Conservation (phyloP, 2,113 vertebrate genomes). For the Gallinago media region DNA sequence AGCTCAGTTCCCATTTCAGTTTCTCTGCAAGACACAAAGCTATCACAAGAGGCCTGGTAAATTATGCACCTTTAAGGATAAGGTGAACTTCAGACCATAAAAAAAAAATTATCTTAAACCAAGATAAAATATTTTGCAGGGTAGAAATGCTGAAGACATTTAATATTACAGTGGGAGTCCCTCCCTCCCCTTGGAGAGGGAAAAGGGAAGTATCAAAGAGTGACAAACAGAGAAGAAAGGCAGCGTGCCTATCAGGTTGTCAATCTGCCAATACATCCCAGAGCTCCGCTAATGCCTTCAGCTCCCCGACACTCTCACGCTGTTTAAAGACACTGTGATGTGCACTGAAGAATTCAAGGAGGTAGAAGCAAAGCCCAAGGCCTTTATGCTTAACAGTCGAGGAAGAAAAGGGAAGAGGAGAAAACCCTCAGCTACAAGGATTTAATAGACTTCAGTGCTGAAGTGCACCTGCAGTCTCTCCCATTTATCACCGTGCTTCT, state of each 20-base stretch:
- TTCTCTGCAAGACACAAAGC: background rate
- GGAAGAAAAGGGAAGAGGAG: constrained; percentile 31
- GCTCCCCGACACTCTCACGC: background rate
- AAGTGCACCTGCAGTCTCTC: constrained; percentile 7
- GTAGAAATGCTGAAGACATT: constrained; percentile 8
- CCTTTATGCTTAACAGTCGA: constrained; percentile 21
- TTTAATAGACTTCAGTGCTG: background rate
- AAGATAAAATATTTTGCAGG: background rate
- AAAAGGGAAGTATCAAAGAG: constrained; percentile 48
- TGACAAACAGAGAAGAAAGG: constrained; percentile 50
- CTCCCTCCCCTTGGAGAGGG: background rate
- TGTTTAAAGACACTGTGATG: constrained; percentile 61
- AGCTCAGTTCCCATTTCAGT: constrained; percentile 2
- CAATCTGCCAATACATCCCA: constrained; percentile 65
- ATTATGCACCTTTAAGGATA: constrained; percentile 26
- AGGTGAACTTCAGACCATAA: constrained; percentile 23
- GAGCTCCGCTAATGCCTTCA: constrained; percentile 45
- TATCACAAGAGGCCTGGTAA: constrained; percentile 18
- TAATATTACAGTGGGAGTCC: background rate
- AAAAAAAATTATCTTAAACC: background rate
- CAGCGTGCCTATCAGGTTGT: constrained; percentile 46
- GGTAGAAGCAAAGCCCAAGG: constrained; percentile 53
- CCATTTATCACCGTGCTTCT: background rate
- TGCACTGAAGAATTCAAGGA: constrained; percentile 43
- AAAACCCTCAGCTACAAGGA: background rate